A percentile compares a stretch with the other conserved stretches of the same genome.
Conservation (phyloP, 2,797 vertebrate species). For the Remorina albescens region DNA sequence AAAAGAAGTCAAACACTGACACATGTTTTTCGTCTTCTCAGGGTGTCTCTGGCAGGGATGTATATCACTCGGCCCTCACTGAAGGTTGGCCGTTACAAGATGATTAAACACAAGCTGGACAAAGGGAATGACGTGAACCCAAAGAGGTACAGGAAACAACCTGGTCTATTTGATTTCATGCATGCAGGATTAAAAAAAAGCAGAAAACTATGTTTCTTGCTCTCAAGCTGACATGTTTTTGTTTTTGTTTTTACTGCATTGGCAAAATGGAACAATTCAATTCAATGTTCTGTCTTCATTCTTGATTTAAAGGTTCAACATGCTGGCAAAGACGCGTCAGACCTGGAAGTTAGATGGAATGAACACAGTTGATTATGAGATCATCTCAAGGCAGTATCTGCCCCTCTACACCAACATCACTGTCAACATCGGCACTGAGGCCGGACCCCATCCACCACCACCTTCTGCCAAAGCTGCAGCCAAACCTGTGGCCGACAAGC, state of each 20-base stretch:
- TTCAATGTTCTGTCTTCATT: neutral
- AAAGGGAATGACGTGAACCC: conserved; percentile 87
- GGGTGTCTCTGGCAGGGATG: conserved; percentile 88
- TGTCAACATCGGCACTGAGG: conserved; percentile 83
- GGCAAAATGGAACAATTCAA: neutral
- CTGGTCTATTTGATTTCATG: neutral
- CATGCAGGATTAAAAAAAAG: neutral
- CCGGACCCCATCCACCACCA: conserved; percentile 49
- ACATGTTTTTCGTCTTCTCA: conserved; percentile 51
- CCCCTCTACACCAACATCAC: conserved; percentile 90
- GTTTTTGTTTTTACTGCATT: neutral
- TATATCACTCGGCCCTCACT: conserved; percentile 86
- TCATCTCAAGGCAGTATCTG: conserved; percentile 80
- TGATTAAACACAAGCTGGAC: conserved; percentile 90
- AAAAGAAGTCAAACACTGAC: neutral
- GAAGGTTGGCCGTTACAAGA: conserved; percentile 86
- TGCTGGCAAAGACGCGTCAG: conserved; percentile 84
- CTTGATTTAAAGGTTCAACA: conserved; percentile 81
- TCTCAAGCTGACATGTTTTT: neutral
- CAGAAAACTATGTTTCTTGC: neutral
- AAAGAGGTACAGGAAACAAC: conserved; percentile 77
- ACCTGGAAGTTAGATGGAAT: conserved; percentile 86
- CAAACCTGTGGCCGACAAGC: conserved; percentile 4
- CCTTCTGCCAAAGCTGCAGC: conserved; percentile 19
- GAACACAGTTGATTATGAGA: conserved; percentile 82